Base-by-base conservation (phyloP, 2,113 vertebrate genomes). In the Epinephelus cyanopodus region DNA sequence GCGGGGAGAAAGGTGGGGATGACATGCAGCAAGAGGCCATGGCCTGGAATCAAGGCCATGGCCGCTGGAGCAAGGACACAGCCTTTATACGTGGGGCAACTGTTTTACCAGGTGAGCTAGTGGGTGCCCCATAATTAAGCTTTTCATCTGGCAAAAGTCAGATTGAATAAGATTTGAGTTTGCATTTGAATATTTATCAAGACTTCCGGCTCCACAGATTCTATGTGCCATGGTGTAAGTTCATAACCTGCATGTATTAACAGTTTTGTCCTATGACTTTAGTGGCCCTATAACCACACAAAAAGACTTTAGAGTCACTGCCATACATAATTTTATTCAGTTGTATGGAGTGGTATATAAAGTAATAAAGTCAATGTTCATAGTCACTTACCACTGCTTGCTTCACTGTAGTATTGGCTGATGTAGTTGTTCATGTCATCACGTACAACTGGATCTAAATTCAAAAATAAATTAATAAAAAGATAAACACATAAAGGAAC, bases 361-460 rank as follows among this genome's bases (percentile, higher is more conserved):
- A 11, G 6, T 29, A 37, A 25, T 75, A 39, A 62, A 14, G 42
- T 75, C 5, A 52, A 4, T 54, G 48, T 72, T 23, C 8, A 39
- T 8, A 15, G 64, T 73, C 48, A 85, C 97, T 97, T 92, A 98
- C 97, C 97, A 45, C 94, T 97, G 94, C 96, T 97, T 39, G 96
- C 96, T 83, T 97, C 97, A 0, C 92, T 97, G 95, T 97, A 97
- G 91, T 98, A 97, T 37, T 96, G 97, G n/a, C 96, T 97, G 94
- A 98, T 96, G 84, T 98, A 98, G 92, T 97, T 98, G 85, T 98
- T 98, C 97, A 98, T 98, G 87, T 97, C 97, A 4, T 98, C 97
- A 65, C 93, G 94, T 23, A 90, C 92, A 0, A 91, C 85, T 7
- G 93, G 81, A 81, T 97, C 97, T 98, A 85, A 4, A 83, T 89